phyloP scores from a whole-genome alignment of 1,140 invertebrate genomes.

The Drosophila suzukii region DNA sequence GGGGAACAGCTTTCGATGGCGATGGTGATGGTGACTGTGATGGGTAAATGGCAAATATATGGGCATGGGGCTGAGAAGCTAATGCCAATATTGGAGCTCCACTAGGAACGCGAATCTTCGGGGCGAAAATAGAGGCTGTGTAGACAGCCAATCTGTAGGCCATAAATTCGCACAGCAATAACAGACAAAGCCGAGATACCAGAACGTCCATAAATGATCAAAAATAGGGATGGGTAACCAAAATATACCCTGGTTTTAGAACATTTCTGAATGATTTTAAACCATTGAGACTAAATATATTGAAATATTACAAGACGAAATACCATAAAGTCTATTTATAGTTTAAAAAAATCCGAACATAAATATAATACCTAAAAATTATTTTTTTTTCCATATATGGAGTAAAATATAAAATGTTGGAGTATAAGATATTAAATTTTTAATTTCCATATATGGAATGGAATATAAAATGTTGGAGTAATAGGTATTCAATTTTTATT shows the following conservation, averaged over 20 bases:
- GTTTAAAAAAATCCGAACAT: too few relatives aligned
- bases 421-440: too few relatives aligned
- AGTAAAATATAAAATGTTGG: too few relatives aligned
- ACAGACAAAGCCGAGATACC: constrained; percentile 27
- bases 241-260: neutral
- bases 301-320: too few relatives aligned
- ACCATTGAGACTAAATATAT: too few relatives aligned
- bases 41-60: constrained; percentile 9
- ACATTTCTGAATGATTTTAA: neutral
- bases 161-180: constrained; percentile 52
- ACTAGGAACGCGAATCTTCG: constrained; percentile 12
- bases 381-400: too few relatives aligned
- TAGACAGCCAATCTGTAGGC: constrained; percentile 30
- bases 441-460: too few relatives aligned
- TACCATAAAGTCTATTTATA: too few relatives aligned
- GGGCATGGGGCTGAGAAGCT: neutral
- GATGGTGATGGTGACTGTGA: neutral
- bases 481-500: too few relatives aligned
- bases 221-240: neutral
- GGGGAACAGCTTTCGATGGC: neutral
- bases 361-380: too few relatives aligned
- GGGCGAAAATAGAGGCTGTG: constrained; percentile 2
- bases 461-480: too few relatives aligned
- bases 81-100: constrained; percentile 29
- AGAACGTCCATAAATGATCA: constrained; percentile 19